Evolutionary conservation across 2,113 vertebrate species (phyloP), one percentile per base, ranked within the genome.

Genomic region (Piaya cayana): DNA sequence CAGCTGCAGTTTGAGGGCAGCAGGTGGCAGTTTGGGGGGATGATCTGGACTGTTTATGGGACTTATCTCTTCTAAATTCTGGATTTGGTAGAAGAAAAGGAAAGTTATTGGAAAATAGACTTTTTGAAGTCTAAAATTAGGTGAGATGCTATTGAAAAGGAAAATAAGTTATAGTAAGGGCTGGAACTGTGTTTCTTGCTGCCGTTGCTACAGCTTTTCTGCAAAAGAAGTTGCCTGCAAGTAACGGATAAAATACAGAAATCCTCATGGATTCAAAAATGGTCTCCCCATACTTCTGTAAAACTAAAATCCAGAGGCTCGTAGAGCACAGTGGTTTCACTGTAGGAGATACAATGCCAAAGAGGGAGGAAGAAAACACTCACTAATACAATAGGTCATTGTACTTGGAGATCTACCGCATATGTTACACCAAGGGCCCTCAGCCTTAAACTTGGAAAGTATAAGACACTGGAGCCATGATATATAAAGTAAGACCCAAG

Each of bases 401-500:
- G 95, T 97, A 91, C 90, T 96, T 77, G 8, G 22, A 84, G 93
- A 95, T 96, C 93, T 96, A 96, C 97, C 91, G 95, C 97, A 97
- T 97, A 98, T 98, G 97, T 97, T 97, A 97, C 90, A 69, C 96
- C 74, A 90, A 95, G 93, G 88, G 93, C 95, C 80, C 97, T 96
- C 95, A 95, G 79, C 72, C 93, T 96, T 90, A 92, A 95, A 90
- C 89, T 94, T 95, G 94, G 95, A 97, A 96, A 92, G 84, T n/a
- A 53, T 90, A 96, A 93, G 91, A 92, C 95, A 92, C 91, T 67
- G 82, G 71, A 97, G 95, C 93, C 88, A 95, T 95, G 95, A 97
- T 97, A 97, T 92, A 97, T 96, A 98, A 98, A 98, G 96, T 95
- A 95, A 96, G 87, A 92, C 94, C 93, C 86, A 82, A 95, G 96